Percentiles rank a stretch among this genome's conserved stretches.
Conservation (phyloP, 2,113 vertebrate genomes). For the Canis aureus region DNA sequence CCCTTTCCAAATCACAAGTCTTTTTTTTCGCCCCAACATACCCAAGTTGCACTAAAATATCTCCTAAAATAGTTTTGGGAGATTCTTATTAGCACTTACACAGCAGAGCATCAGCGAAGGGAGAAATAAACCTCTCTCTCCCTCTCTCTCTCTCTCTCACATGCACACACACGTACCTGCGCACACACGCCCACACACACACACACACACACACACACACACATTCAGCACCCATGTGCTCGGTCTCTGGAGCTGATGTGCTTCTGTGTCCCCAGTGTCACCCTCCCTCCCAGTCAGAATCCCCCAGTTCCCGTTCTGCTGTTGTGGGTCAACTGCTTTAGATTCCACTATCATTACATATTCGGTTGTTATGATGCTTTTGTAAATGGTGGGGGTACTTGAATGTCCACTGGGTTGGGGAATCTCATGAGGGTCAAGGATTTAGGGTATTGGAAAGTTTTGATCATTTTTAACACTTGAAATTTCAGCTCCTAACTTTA, state of each 20-base stretch:
- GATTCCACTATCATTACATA: accelerated
- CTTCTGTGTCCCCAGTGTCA: accelerated
- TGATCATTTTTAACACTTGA: background rate
- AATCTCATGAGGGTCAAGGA: background rate
- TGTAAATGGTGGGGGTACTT: background rate
- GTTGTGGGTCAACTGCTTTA: background rate
- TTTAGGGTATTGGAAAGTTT: background rate
- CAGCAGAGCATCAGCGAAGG: background rate
- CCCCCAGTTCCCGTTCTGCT: accelerated
- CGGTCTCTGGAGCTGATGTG: accelerated
- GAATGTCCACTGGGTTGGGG: background rate
- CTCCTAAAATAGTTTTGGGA: conserved; percentile 64
- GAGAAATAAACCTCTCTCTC: background rate
- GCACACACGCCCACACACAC: too few relatives aligned
- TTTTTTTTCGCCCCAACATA: background rate
- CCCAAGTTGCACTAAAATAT: background rate
- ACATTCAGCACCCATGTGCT: accelerated
- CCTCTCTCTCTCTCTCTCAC: background rate
- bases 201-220: too few relatives aligned
- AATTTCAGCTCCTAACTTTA: background rate
- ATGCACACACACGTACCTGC: too few relatives aligned
- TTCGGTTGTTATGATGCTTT: background rate
- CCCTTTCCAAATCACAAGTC: background rate
- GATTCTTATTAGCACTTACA: conserved; percentile 63
- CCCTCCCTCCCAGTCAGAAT: background rate